These are phyloP conservation scores for Ciconia nigra DNA, from an alignment of 2,797 vertebrate genomes.

Conservation along the genomic window DNA sequence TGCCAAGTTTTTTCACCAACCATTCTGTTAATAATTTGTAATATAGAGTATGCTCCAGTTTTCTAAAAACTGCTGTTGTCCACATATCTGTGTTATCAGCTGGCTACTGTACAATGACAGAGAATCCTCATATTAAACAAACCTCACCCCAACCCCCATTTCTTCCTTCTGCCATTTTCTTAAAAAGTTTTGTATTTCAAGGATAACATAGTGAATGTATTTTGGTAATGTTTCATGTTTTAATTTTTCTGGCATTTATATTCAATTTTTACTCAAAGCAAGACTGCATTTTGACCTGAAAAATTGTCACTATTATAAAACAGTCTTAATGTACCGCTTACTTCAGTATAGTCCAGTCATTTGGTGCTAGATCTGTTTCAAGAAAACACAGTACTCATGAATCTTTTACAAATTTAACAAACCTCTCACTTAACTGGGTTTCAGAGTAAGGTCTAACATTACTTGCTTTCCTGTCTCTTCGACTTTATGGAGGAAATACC, in stretches of 20 bases:
- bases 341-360: background rate
- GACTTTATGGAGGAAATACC: background rate
- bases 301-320: background rate
- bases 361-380: background rate
- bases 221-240: background rate
- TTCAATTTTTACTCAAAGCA: background rate
- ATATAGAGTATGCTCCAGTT: background rate
- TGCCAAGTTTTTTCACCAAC: background rate
- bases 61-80: background rate
- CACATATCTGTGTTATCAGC: background rate
- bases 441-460: background rate
- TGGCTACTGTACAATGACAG: background rate
- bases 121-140: background rate
- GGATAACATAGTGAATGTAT: background rate
- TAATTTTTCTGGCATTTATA: background rate
- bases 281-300: background rate
- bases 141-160: background rate
- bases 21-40: background rate
- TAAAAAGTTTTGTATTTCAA: background rate
- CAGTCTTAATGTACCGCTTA: background rate
- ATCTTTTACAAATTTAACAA: background rate
- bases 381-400: background rate
- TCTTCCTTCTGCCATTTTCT: background rate
- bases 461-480: background rate
- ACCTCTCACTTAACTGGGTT: background rate